Evolutionary conservation across 1,140 invertebrate genomes (phyloP).

Genomic region (Hycleus phaleratus): DNA sequence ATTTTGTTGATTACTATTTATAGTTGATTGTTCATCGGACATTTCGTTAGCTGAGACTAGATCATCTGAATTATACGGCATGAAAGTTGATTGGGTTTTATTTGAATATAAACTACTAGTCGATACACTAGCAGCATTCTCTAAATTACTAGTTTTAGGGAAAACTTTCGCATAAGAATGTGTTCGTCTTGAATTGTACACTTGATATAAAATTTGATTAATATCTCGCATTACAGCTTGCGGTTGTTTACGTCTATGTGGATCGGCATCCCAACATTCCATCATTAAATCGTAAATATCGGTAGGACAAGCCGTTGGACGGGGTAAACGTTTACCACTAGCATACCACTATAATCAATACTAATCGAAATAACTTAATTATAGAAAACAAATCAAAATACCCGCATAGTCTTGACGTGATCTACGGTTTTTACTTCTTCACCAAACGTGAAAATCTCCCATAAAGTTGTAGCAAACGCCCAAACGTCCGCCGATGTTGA

Average conservation of each 20-base stretch:
- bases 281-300: constrained; percentile 79
- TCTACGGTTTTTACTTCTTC: constrained; percentile 38
- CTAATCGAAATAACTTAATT: constrained; percentile 1
- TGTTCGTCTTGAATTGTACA: constrained; percentile 51
- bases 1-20: constrained; percentile 10
- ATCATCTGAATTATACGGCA: constrained; percentile 12
- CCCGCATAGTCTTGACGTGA: constrained; percentile 31
- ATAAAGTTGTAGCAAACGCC: constrained; percentile 82
- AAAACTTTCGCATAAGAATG: constrained; percentile 51
- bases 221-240: constrained; percentile 77
- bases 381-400: constrained; percentile 10
- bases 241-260: constrained; percentile 60
- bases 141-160: constrained; percentile 9
- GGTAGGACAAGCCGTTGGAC: constrained; percentile 66
- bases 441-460: constrained; percentile 83
- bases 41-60: constrained; percentile 14
- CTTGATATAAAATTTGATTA: constrained; percentile 68
- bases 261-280: constrained; percentile 79
- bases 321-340: constrained; percentile 63
- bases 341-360: constrained; percentile 50
- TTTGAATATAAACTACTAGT: constrained; percentile 34
- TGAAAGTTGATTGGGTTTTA: constrained; percentile 22
- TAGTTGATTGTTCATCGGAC: background rate
- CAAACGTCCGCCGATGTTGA: constrained; percentile 67
- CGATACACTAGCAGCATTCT: constrained; percentile 16